Evolutionary conservation across 2,797 vertebrate genomes (phyloP), one percentile per base, ranked within the genome.

Genomic region (Alauda arvensis): DNA sequence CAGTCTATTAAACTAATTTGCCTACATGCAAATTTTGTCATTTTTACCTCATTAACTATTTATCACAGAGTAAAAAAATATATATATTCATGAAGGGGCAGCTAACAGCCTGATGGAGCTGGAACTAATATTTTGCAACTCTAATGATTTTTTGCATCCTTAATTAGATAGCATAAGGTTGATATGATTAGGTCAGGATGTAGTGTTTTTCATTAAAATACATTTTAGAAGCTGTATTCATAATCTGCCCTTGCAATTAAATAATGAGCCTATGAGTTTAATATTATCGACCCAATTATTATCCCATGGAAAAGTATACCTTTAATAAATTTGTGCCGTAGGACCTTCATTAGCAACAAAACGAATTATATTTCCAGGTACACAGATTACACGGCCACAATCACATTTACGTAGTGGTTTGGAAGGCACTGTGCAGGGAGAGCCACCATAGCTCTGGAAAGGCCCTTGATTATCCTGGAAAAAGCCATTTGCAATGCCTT

Each of bases 131-230:
- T 99, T 99, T 99, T 99, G 98, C 98, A 99, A 99, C 98, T 98
- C 97, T 99, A 99, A 99, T 99, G 98, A 98, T 99, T 99, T 99
- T 99, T 98, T 99, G 98, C 98, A 99, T 99, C 97, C 97, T 98
- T 99, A 99, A 99, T 99, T 99, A 99, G 98, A 98, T 99, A 98
- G 98, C 98, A 98, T 98, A 98, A 98, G 98, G 98, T 99, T 99
- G 98, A 99, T 99, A 98, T 98, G 98, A 99, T 99, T 99, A 99
- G 98, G 98, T 99, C 98, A 99, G 98, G 98, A 99, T 99, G 97
- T 99, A 99, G 98, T 99, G 98, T 99, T 99, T 99, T 99, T 99
- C 98, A 99, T 99, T 99, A 99, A 99, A 99, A 99, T 98, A 98
- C 98, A 98, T 98, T 99, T 98, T 98, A 98, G 98, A 98, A 98